Base-by-base conservation (phyloP, 2,113 vertebrate genomes). In the Irena cyanogastra region DNA sequence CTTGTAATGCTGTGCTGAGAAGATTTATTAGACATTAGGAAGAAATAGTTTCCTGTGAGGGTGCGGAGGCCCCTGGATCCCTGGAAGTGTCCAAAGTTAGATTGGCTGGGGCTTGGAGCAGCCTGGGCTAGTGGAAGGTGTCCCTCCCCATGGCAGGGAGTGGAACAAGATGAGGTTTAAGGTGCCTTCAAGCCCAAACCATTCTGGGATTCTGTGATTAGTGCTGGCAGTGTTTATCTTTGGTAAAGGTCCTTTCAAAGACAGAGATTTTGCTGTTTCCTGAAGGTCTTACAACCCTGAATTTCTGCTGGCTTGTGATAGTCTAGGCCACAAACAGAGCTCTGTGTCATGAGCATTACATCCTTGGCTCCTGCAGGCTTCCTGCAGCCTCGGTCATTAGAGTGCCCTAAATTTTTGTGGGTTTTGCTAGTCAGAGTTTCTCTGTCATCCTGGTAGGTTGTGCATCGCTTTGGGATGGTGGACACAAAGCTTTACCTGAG, bases 101-200 rank as follows among this genome's bases (percentile, higher is more conserved):
- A 31, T 1, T 63, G 49, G n/a, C 4, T 0, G 0, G 37, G 33
- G 6, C 19, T 74, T 28, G 53, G 54, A 61, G 17, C 47, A 61
- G 0, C 39, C 61, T 61, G n/a, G 14, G 1, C 0, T 0, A 4
- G 53, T 47, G 39, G 21, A 7, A 75, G 24, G 7, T 68, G 78
- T 68, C n/a, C 21, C 39, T 83, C 16, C 20, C 16, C 9, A 6
- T 41, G 28, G 30, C 24, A 75, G 33, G n/a, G 23, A 11, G 1
- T 39, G 23, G 19, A 5, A 60, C 1, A 0, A 5, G 39, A 20
- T 47, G 17, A 10, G 9, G 9, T 61, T 69, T 61, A 21, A 18
- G 24, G 63, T 83, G 2, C 10, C 4, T 76, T 76, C 39, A n/a
- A 63, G 5, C 63, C 49, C 31, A 90, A 28, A 70, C 31, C 16